A percentile compares a stretch with the other conserved stretches of the same genome.
These are phyloP conservation scores for Heliconius charithonia DNA, from an alignment of 2,888 invertebrate species.

Conservation along the genomic window DNA sequence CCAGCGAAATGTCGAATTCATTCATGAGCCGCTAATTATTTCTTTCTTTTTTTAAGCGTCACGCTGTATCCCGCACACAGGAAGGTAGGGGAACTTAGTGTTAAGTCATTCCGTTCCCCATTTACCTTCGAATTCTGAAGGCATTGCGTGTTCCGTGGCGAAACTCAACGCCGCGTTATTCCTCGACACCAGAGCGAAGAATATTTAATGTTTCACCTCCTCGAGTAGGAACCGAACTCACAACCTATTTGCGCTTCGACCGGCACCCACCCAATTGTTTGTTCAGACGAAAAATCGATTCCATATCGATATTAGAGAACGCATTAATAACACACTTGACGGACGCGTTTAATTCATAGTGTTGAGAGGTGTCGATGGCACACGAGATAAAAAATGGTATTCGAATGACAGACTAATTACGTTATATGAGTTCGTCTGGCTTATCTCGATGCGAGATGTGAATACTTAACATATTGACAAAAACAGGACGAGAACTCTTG, in stretches of 20 bases:
- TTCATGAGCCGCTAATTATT: constrained; percentile 56
- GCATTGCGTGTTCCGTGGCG: no score
- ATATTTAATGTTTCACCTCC: no score
- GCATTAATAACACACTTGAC: constrained; percentile 58
- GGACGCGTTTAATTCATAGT: constrained; percentile 40
- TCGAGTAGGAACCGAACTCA: no score
- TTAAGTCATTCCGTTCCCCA: no score
- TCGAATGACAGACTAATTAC: constrained; percentile 68
- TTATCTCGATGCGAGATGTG: constrained; percentile 48
- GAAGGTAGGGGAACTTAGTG: no score
- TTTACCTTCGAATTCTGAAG: no score
- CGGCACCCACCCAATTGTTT: constrained; percentile 56
- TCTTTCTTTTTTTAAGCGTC: no score
- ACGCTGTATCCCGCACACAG: no score
- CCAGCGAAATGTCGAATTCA: constrained; percentile 54
- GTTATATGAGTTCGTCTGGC: constrained; percentile 48
- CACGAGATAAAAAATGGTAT: constrained; percentile 46
- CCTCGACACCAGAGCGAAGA: no score
- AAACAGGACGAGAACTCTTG: constrained; percentile 42
- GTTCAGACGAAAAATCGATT: constrained; percentile 51
- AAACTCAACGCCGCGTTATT: no score
- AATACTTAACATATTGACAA: constrained; percentile 47
- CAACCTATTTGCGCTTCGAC: no score
- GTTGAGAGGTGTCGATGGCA: constrained; percentile 45
- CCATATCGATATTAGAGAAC: constrained; percentile 28